phyloP scores from a whole-genome alignment of 2,888 invertebrate genomes.

The Parasteatoda lunata region DNA sequence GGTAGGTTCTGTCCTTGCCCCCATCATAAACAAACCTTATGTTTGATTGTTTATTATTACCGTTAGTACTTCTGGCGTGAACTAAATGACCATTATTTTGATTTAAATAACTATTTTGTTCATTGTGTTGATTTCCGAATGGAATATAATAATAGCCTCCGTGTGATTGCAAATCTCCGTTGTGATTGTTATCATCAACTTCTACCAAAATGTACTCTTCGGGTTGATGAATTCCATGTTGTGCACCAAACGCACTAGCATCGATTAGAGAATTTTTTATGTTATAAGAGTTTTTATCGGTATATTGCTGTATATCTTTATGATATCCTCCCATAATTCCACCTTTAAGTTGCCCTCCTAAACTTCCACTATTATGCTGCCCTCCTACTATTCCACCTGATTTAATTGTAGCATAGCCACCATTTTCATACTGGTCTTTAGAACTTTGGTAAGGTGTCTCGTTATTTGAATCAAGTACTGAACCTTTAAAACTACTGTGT shows the following conservation, averaged over 20 bases:
- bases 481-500: no score
- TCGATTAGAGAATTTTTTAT: no score
- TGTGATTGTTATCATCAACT: conserved; percentile 10
- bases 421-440: no score
- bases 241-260: not conserved
- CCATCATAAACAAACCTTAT: conserved; percentile 23
- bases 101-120: not conserved
- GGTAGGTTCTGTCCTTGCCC: conserved; percentile 26
- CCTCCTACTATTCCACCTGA: no score
- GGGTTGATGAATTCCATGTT: conserved; percentile 5
- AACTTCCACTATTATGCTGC: no score
- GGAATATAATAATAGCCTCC: conserved; percentile 1
- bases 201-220: conserved; percentile 29
- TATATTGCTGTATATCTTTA: no score
- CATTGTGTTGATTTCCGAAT: conserved; percentile 6
- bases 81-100: not conserved
- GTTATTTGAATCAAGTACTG: no score
- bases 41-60: conserved; percentile 15
- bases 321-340: no score
- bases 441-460: no score
- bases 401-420: no score
- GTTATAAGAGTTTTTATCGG: no score
- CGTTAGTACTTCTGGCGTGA: not conserved
- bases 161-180: not conserved
- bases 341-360: no score